A percentile compares a stretch with the other conserved stretches of the same genome.
phyloP scores from a whole-genome alignment of 2,888 invertebrate species.

The Myathropa florea region DNA sequence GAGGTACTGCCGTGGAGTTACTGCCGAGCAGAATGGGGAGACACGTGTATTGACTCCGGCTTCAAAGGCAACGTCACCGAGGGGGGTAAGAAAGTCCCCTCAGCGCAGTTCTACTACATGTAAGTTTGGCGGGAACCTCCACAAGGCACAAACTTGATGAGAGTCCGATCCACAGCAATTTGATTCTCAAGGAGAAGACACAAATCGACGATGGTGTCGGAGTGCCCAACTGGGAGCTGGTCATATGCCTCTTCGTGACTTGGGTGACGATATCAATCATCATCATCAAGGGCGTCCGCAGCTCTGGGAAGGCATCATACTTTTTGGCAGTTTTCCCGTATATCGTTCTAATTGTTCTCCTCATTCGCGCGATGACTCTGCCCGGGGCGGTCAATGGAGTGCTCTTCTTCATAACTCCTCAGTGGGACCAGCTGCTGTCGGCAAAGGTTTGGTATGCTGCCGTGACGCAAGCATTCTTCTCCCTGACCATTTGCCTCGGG shows the following conservation, averaged over 20 bases:
- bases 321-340: constrained; percentile 87
- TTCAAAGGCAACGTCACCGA: constrained; percentile 34
- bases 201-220: constrained; percentile 83
- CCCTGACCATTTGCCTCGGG: constrained; percentile 84
- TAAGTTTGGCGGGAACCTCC: constrained; percentile 76
- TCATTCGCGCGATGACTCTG: constrained; percentile 83
- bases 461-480: constrained; percentile 85
- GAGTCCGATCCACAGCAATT: constrained; percentile 81
- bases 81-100: constrained; percentile 74
- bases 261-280: constrained; percentile 83
- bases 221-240: constrained; percentile 82
- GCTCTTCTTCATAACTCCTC: constrained; percentile 84
- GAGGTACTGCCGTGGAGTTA: constrained; percentile 84
- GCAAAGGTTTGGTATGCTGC: constrained; percentile 84
- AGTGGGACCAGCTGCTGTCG: constrained; percentile 82
- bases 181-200: constrained; percentile 81
- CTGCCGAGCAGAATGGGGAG: constrained; percentile 23
- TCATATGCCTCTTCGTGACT: constrained; percentile 81
- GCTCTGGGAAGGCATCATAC: constrained; percentile 85
- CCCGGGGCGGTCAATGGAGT: constrained; percentile 84
- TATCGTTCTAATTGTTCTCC: constrained; percentile 83
- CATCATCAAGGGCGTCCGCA: constrained; percentile 83
- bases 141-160: too few relatives aligned
- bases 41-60: constrained; percentile 43
- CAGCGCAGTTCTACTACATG: constrained; percentile 81